A percentile compares a stretch with the other conserved stretches of the same genome.
Conservation (phyloP, 2,888 invertebrate species). For the Drosophila planitibia region DNA sequence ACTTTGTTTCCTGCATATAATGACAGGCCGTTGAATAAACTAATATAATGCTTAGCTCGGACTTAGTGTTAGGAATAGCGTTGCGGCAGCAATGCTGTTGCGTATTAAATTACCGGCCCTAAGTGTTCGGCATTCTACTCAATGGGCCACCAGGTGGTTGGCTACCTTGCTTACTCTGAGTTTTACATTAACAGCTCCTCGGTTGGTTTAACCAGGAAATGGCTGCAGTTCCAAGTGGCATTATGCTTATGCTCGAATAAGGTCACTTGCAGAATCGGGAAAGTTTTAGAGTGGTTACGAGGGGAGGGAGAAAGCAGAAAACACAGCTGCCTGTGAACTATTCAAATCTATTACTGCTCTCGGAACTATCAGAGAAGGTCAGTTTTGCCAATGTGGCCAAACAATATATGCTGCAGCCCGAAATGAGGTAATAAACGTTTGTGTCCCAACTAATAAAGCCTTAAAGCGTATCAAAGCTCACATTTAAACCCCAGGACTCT, state of each 20-base stretch:
- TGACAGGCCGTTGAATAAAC: constrained; percentile 58
- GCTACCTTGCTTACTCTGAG: constrained; percentile 44
- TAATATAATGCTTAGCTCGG: constrained; percentile 39
- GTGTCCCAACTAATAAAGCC: constrained; percentile 59
- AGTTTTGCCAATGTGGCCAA: constrained; percentile 13
- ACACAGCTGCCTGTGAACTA: constrained; percentile 29
- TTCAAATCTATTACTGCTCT: constrained; percentile 49
- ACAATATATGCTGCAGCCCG: not conserved
- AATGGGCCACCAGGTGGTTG: constrained; percentile 51
- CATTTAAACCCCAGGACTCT: constrained; percentile 21
- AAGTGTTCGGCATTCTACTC: constrained; percentile 46
- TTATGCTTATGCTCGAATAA: constrained; percentile 9
- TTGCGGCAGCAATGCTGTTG: constrained; percentile 6
- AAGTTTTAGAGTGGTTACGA: constrained; percentile 5
- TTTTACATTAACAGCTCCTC: constrained; percentile 13
- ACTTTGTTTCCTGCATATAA: constrained; percentile 52
- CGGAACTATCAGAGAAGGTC: constrained; percentile 26
- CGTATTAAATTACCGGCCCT: constrained; percentile 49
- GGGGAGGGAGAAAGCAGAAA: not conserved
- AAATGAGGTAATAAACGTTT: constrained; percentile 64
- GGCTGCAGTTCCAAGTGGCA: constrained; percentile 23
- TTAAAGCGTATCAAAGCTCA: constrained; percentile 41
- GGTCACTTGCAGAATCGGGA: constrained; percentile 1
- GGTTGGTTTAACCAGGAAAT: constrained; percentile 35
- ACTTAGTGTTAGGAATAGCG: constrained; percentile 27